These are phyloP conservation scores for Lepidurus apus DNA, from an alignment of 1,140 invertebrate genomes.

Conservation along the genomic window DNA sequence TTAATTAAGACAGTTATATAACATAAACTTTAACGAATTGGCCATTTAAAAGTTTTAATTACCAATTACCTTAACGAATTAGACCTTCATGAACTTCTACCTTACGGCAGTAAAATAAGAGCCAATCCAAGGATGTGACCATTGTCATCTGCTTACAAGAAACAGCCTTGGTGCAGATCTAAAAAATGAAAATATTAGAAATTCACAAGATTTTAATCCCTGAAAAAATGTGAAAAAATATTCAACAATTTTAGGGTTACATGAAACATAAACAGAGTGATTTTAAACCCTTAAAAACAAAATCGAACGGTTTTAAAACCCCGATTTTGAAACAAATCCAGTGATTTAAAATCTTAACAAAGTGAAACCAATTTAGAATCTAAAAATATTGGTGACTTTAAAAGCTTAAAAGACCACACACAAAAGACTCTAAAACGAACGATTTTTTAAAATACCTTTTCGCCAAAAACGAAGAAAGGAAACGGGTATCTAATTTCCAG, in stretches of 20 bases:
- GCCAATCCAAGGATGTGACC: conserved; percentile 86
- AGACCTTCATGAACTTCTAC: conserved; percentile 58
- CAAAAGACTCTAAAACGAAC: no score
- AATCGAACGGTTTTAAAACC: no score
- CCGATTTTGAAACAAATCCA: no score
- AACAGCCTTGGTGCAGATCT: conserved; percentile 88
- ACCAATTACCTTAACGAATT: conserved; percentile 76
- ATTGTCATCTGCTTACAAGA: conserved; percentile 96
- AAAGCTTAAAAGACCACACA: no score
- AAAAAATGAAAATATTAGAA: not conserved
- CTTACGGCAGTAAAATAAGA: conserved; percentile 86
- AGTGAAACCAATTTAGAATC: no score
- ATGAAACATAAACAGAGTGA: no score
- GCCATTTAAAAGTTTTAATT: not conserved
- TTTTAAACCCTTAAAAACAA: no score
- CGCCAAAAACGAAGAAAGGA: conserved; percentile 95
- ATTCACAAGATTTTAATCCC: not conserved
- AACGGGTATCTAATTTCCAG: conserved; percentile 77
- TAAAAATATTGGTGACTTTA: no score
- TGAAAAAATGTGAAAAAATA: no score
- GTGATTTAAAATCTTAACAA: no score
- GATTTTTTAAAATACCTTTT: conserved; percentile 56
- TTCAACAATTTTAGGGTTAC: no score
- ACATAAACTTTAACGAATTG: conserved; percentile 18
- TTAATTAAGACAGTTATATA: conserved; percentile 27